These are phyloP conservation scores for Amorpha juglandis DNA, from an alignment of 2,888 invertebrate species.

Conservation along the genomic window DNA sequence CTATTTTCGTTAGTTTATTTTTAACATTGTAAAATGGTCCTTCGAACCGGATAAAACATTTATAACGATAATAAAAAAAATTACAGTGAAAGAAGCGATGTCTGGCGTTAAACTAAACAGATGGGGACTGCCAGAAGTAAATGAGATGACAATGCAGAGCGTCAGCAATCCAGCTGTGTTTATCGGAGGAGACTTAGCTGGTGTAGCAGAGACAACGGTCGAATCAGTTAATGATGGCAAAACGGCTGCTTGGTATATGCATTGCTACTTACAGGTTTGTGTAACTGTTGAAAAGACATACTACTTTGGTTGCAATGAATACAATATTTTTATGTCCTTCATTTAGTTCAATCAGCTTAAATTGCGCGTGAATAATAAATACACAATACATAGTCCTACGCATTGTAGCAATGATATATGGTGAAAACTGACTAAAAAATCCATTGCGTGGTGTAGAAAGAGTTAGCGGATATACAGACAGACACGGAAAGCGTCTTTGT, in stretches of 20 bases:
- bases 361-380: no score
- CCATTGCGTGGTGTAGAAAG: no score
- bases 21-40: background rate
- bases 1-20: no score
- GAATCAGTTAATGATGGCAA: constrained; percentile 99
- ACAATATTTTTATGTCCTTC: no score
- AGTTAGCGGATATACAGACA: no score
- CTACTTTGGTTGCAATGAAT: no score
- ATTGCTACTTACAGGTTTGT: constrained; percentile 93
- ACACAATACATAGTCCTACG: no score
- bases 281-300: no score
- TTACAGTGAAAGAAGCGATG: constrained; percentile 89
- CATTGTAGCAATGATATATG: no score
- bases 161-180: constrained; percentile 90
- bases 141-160: constrained; percentile 90
- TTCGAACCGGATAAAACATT: constrained; percentile 14
- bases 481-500: no score
- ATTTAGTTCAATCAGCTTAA: no score
- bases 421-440: no score
- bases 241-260: constrained; percentile 97
- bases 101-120: constrained; percentile 89
- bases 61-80: background rate
- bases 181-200: constrained; percentile 97
- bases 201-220: constrained; percentile 97
- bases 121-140: constrained; percentile 92